Base-by-base conservation (phyloP, 2,888 invertebrate genomes). In the Mimas tiliae region DNA sequence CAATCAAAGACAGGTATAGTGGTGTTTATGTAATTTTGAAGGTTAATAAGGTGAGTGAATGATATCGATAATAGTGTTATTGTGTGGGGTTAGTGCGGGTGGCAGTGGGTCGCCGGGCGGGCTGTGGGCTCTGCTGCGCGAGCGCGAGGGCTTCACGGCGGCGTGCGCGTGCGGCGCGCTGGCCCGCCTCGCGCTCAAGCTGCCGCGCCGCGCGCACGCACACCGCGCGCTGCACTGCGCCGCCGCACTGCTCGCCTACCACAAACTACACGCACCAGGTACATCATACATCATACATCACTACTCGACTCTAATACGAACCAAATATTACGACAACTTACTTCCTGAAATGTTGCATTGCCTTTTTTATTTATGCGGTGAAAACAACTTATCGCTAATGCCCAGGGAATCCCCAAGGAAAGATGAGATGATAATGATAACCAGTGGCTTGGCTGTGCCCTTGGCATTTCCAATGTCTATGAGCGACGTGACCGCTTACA, bases 81-180 rank as follows among this genome's bases (percentile, higher is more conserved):
- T 8, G 14, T 34, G n/a, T n/a, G 34, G 34, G n/a, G 16, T 33
- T 4, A 55, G 55, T 16, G 55, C 55, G 19, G 6, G 42, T 1
- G 7, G n/a, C n/a, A 14, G 1, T 0, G 1, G 33, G 33, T 34
- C 53, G 0, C 7, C 7, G 8, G 53, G 16, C 69, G 62, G 1
- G 42, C 90, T 99, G 67, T 95, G 98, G 48, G 96, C 97, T 74
- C 98, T 98, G 82, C 94, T 99, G 80, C 96, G 98, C 94, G 97
- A 97, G 73, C 99, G 99, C 1, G 98, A 99, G 83, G 98, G 98
- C 90, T 99, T 99, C 91, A 97, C 99, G 69, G 98, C 97, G 1
- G 98, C 99, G 14, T 96, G 98, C 52, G 93, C 99, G 21, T 97
- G 98, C 53, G 97, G 98, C 0, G 97, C 98, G 42, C 94, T 99